Conservation (phyloP, 2,888 invertebrate genomes). For the Drosophila birchii region DNA sequence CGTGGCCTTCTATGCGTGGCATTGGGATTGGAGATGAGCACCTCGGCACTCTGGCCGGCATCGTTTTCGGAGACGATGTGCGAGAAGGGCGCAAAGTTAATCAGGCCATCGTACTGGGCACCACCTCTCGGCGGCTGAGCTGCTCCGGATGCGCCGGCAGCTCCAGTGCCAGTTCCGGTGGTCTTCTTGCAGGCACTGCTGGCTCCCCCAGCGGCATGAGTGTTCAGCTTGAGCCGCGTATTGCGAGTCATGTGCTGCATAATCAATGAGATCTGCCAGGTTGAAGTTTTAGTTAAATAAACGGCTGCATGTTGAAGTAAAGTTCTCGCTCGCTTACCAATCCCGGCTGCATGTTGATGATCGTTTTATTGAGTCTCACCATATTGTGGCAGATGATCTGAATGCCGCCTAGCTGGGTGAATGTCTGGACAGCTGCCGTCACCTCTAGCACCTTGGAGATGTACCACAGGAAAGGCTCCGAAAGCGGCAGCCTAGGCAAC, state of each 20-base stretch:
- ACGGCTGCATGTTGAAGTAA: no score
- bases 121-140: slow-evolving; percentile 83
- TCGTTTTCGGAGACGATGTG: slow-evolving; percentile 92
- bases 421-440: slow-evolving; percentile 90
- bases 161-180: slow-evolving; percentile 75
- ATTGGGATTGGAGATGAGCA: slow-evolving; percentile 91
- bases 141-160: slow-evolving; percentile 79
- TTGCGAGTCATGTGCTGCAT: slow-evolving; percentile 88
- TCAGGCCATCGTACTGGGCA: slow-evolving; percentile 91
- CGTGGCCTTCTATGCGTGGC: slow-evolving; percentile 93
- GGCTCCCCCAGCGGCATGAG: slow-evolving; percentile 77
- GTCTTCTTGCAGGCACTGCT: slow-evolving; percentile 80
- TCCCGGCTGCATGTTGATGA: slow-evolving; percentile 89
- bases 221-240: slow-evolving; percentile 83
- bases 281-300: no score
- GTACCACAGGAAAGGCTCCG: slow-evolving; percentile 94
- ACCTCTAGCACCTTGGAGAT: slow-evolving; percentile 92
- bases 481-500: slow-evolving; percentile 87
- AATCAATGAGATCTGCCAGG: slow-evolving; percentile 85
- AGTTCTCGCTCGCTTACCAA: slow-evolving; percentile 85
- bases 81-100: slow-evolving; percentile 96
- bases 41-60: slow-evolving; percentile 95
- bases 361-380: slow-evolving; percentile 89
- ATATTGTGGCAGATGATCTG: slow-evolving; percentile 92
- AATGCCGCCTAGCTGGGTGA: slow-evolving; percentile 91